A percentile compares a stretch with the other conserved stretches of the same genome.
Evolutionary conservation across 1,140 invertebrate genomes (phyloP).

Genomic region (Stenopsyche tienmushanensis): DNA sequence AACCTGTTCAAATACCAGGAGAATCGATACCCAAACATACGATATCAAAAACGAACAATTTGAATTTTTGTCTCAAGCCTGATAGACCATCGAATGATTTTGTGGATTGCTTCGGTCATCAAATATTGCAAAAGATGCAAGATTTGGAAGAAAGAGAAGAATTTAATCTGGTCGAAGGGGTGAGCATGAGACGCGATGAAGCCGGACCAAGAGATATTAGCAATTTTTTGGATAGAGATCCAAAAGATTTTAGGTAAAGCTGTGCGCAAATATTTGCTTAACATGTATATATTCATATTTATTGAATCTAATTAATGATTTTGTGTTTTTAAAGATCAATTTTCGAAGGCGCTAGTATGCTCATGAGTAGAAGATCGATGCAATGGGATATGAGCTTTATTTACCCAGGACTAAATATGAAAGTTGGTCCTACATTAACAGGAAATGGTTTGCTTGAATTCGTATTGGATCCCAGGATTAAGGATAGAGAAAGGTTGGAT

Average conservation of each 20-base stretch:
- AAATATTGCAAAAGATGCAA: conserved; percentile 65
- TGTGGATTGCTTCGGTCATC: conserved; percentile 66
- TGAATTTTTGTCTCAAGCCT: conserved; percentile 57
- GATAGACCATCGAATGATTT: conserved; percentile 49
- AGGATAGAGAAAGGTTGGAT: conserved; percentile 43
- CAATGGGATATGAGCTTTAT: conserved; percentile 69
- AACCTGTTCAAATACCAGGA: conserved; percentile 34
- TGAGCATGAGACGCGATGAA: conserved; percentile 60
- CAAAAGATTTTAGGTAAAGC: conserved; percentile 66
- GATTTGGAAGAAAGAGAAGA: conserved; percentile 64
- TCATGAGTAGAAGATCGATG: conserved; percentile 68
- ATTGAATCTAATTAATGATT: too few relatives aligned
- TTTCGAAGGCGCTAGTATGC: conserved; percentile 66
- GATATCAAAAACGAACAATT: conserved; percentile 31
- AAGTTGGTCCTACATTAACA: conserved; percentile 64
- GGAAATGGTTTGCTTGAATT: conserved; percentile 69
- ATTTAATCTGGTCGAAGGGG: conserved; percentile 63
- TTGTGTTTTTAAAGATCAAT: conserved; percentile 50
- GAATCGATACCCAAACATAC: conserved; percentile 21
- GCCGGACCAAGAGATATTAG: conserved; percentile 55
- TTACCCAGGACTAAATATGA: conserved; percentile 70
- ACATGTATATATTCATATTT: conserved; percentile 6
- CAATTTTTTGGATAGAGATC: conserved; percentile 68
- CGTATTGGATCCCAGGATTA: conserved; percentile 62
- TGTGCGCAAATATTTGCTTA: not conserved